Percentiles rank a stretch among this genome's conserved stretches.
phyloP scores from a whole-genome alignment of 2,797 vertebrate genomes.

The Alectoris magna region DNA sequence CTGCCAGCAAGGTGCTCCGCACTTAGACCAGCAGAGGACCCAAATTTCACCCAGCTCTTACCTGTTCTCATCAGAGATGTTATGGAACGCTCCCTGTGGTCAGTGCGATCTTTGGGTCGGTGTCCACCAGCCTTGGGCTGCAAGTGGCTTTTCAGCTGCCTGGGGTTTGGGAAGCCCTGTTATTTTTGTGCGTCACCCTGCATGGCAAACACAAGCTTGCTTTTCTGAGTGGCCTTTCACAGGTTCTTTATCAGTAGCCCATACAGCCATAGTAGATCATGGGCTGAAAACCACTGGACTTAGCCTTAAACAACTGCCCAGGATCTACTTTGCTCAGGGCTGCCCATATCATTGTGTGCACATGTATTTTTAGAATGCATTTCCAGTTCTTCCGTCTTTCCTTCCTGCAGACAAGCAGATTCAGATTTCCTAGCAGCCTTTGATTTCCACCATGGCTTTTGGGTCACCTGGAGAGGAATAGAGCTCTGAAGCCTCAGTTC shows the following conservation, averaged over 20 bases:
- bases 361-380: accelerated
- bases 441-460: neutral
- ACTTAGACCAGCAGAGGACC: neutral
- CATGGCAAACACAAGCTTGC: neutral
- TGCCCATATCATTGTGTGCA: neutral
- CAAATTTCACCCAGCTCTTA: neutral
- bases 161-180: neutral
- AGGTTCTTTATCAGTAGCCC: neutral
- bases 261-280: neutral
- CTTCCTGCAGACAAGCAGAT: neutral
- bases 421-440: neutral
- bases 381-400: neutral
- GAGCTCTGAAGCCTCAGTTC: neutral
- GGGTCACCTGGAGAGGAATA: neutral
- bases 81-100: neutral
- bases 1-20: neutral
- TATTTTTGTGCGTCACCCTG: neutral
- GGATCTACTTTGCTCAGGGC: neutral
- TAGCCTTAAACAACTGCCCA: neutral
- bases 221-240: neutral
- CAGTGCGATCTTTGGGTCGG: accelerated
- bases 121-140: neutral
- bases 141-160: neutral
- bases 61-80: neutral
- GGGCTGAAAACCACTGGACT: neutral